These are phyloP conservation scores for Hapalemur alaotrensis DNA, from an alignment of 2,797 vertebrate species.

Conservation along the genomic window DNA sequence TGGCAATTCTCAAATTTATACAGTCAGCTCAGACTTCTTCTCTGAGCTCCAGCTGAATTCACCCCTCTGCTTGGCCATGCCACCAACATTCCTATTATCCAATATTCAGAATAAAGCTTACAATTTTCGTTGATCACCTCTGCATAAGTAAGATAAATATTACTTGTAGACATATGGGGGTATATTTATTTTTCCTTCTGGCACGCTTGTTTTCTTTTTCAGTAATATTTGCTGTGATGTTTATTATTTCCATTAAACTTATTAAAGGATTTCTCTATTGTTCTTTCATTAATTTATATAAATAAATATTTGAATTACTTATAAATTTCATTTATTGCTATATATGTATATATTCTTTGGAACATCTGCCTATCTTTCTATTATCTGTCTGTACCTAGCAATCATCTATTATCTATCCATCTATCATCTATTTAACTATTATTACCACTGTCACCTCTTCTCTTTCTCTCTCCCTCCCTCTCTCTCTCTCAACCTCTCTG, in stretches of 20 bases:
- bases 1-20: not conserved
- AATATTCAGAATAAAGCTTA: not conserved
- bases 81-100: no score
- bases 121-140: no score
- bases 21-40: fast-evolving
- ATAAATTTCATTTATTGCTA: not conserved
- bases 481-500: no score
- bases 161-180: fast-evolving
- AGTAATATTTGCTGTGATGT: not conserved
- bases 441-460: not conserved
- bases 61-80: fast-evolving
- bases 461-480: not conserved
- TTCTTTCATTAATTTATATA: not conserved
- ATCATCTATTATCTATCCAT: not conserved
- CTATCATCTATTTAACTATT: not conserved
- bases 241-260: not conserved
- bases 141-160: fast-evolving
- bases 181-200: no score
- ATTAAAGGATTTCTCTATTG: not conserved
- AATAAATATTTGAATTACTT: not conserved
- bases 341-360: not conserved
- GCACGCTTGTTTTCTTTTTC: not conserved
- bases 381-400: not conserved
- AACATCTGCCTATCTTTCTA: not conserved
- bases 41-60: not conserved